Evolutionary conservation across 2,113 vertebrate species (phyloP), one percentile per base, ranked within the genome.

Genomic region (Mola mola): DNA sequence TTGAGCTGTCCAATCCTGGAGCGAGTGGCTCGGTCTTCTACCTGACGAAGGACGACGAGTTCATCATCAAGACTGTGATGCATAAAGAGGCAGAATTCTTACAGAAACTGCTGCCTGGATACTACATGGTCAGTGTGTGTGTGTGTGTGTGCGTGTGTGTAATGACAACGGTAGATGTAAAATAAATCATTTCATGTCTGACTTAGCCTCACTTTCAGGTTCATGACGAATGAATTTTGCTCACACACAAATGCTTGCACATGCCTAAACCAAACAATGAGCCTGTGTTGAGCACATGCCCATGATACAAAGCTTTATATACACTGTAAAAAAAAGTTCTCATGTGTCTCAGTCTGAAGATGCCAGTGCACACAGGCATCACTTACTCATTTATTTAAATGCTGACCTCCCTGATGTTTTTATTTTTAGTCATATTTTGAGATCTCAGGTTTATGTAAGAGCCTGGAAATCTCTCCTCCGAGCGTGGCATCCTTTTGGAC

Each of bases 11-110:
- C 6, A 99, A 99, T 82, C 97, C 97, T 0, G 97, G 97, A 1
- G 97, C 97, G 65, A 99, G 97, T 0, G 97, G 97, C 55, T 99
- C 97, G 0, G 93, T 99, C 52, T 99, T 99, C 91, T 99, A 98
- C 13, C 93, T 99, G 49, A 99, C 96, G 17, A 98, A 93, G 48
- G 97, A 99, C 0, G 97, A 99, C 1, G 97, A 99, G 83, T 99
- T 99, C 89, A 99, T 99, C 90, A 96, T 99, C 81, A 99, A 99
- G 87, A 99, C 97, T 0, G 97, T 99, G 78, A 97, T 98, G 96
- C 97, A 99, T 90, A 99, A 99, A 77, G 97, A 99, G 79, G 97
- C 97, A 0, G 97, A 99, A 72, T 99, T 99, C 87, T 90, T 99
- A 12, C 97, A 99, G 92, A 99, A 99, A 69, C 92, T 99, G 65